Conservation (phyloP, 1,140 invertebrate species). For the Pseudomyrmex concolor region DNA sequence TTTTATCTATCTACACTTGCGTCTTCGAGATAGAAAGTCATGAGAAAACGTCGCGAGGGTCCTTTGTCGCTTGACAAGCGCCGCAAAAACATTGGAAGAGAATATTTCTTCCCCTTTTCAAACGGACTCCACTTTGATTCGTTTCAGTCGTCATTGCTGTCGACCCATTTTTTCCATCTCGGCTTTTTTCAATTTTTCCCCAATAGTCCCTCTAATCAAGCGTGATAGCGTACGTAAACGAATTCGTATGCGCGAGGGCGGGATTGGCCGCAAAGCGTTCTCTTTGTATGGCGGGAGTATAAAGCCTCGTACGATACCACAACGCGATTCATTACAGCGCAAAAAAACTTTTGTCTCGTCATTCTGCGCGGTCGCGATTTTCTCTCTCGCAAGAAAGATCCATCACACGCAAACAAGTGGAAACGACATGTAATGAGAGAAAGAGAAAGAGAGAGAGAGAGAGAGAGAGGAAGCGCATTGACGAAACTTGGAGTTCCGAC, state of each 20-base stretch:
- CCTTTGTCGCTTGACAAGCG: conserved; percentile 20
- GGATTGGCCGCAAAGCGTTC: conserved; percentile 17
- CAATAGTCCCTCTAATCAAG: background rate
- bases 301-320: background rate
- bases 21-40: conserved; percentile 11
- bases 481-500: conserved; percentile 51
- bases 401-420: conserved; percentile 24
- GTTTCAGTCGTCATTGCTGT: conserved; percentile 47
- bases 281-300: conserved; percentile 19
- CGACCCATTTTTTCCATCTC: conserved; percentile 35
- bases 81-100: conserved; percentile 30
- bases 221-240: conserved; percentile 3
- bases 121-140: conserved; percentile 19
- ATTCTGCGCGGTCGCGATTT: conserved; percentile 11
- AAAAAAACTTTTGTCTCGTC: conserved; percentile 14
- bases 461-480: conserved; percentile 31
- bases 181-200: background rate
- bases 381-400: background rate
- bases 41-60: conserved; percentile 28
- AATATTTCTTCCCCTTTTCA: conserved; percentile 1
- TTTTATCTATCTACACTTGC: conserved; percentile 20
- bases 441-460: background rate
- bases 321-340: conserved; percentile 3
- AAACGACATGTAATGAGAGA: conserved; percentile 7
- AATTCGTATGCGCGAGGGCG: conserved; percentile 40